These are phyloP conservation scores for Colletes latitarsis DNA, from an alignment of 1,140 invertebrate species.

Conservation along the genomic window DNA sequence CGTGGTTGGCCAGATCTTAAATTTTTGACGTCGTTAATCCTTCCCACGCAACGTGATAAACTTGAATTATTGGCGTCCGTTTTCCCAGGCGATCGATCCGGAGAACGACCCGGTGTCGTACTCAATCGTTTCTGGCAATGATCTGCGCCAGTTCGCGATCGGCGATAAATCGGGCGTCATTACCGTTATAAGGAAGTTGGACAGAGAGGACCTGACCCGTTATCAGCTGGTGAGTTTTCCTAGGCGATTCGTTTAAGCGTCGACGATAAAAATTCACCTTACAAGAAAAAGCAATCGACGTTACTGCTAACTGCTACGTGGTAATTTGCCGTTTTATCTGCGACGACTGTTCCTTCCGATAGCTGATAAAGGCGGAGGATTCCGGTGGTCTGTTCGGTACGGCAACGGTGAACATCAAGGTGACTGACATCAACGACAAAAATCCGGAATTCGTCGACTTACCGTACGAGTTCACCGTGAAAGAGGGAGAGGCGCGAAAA, in stretches of 20 bases:
- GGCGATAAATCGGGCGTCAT: constrained; percentile 91
- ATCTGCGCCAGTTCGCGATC: constrained; percentile 91
- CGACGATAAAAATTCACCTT: constrained; percentile 14
- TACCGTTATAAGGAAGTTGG: constrained; percentile 90
- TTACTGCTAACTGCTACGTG: neutral
- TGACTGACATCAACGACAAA: constrained; percentile 95
- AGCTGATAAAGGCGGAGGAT: constrained; percentile 93
- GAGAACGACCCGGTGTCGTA: constrained; percentile 94
- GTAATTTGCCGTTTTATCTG: neutral
- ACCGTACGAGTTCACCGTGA: constrained; percentile 90
- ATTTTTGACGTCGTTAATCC: neutral
- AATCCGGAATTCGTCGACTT: constrained; percentile 90
- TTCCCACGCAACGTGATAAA: neutral
- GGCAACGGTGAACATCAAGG: constrained; percentile 92
- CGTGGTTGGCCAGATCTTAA: no score
- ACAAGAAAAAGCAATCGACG: constrained; percentile 27
- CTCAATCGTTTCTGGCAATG: constrained; percentile 92
- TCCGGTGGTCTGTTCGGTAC: constrained; percentile 90
- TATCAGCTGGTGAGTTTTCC: constrained; percentile 88
- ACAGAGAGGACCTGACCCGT: constrained; percentile 92
- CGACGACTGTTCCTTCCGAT: neutral
- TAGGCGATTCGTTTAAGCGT: constrained; percentile 36
- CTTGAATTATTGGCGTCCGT: neutral
- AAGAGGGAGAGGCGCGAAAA: constrained; percentile 88
- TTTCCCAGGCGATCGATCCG: constrained; percentile 89